Evolutionary conservation across 2,888 invertebrate species (phyloP).

Genomic region (Prosapia bicincta): DNA sequence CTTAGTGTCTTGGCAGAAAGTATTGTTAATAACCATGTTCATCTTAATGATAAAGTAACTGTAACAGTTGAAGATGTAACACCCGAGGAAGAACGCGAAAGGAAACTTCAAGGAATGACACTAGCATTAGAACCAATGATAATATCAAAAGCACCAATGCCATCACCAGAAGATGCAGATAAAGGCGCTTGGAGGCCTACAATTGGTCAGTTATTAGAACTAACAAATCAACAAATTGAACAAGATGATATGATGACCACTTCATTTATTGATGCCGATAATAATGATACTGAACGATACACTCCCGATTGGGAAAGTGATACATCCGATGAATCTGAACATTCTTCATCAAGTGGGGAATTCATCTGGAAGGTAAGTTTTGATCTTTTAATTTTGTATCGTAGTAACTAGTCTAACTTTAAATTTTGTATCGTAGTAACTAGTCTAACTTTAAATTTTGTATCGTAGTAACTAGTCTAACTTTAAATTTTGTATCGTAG

Average conservation of each 20-base stretch:
- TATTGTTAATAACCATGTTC: background rate
- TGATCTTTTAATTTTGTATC: background rate
- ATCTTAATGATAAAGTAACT: background rate
- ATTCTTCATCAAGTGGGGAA: slow-evolving; percentile 69
- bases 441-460: no score
- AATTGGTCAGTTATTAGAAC: slow-evolving; percentile 36
- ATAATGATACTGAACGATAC: slow-evolving; percentile 33
- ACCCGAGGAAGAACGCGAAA: slow-evolving; percentile 10
- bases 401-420: background rate
- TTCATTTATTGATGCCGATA: slow-evolving; percentile 51
- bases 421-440: no score
- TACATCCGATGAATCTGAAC: slow-evolving; percentile 58
- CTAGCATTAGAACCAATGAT: slow-evolving; percentile 21
- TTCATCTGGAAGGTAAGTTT: slow-evolving; percentile 71
- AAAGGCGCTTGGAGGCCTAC: slow-evolving; percentile 35
- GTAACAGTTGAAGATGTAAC: background rate
- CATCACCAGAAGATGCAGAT: slow-evolving; percentile 37
- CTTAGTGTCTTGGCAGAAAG: background rate
- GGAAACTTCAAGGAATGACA: slow-evolving; percentile 17
- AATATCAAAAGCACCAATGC: slow-evolving; percentile 31
- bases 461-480: no score
- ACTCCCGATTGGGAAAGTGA: slow-evolving; percentile 39
- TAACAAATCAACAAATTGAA: slow-evolving; percentile 33
- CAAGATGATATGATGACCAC: slow-evolving; percentile 44
- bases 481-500: no score